Conservation (phyloP, 1,140 invertebrate species). For the Dryas iulia region DNA sequence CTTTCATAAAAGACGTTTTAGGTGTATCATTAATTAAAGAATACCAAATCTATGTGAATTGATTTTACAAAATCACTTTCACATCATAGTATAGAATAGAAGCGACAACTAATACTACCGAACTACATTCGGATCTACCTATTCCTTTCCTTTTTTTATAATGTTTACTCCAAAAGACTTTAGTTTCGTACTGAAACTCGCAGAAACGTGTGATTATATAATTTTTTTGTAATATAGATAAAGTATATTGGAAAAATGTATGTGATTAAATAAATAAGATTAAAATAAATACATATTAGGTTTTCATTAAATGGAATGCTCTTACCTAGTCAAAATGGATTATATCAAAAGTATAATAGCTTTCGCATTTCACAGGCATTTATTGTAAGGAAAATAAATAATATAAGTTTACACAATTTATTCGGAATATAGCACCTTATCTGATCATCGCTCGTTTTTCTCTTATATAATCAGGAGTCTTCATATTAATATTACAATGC, state of each 20-base stretch:
- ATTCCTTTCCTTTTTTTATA: slow-evolving; percentile 1
- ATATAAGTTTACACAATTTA: slow-evolving; percentile 9
- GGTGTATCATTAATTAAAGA: too few species aligned
- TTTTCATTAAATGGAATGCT: slow-evolving; percentile 1
- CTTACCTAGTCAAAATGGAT: slow-evolving; percentile 6
- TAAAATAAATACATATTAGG: slow-evolving; percentile 1
- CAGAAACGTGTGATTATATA: neutral
- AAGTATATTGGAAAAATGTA: slow-evolving; percentile 2
- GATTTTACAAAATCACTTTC: neutral
- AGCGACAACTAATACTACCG: neutral
- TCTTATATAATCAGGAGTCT: slow-evolving; percentile 11
- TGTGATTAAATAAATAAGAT: slow-evolving; percentile 5
- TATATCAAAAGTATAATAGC: neutral
- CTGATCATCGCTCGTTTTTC: slow-evolving; percentile 12
- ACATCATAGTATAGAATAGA: neutral
- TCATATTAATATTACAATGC: slow-evolving; percentile 19
- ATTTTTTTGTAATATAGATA: slow-evolving; percentile 2
- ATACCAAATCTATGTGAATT: neutral
- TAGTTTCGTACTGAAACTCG: slow-evolving; percentile 2
- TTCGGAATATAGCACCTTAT: slow-evolving; percentile 14
- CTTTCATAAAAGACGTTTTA: neutral
- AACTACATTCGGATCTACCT: neutral
- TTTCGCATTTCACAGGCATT: slow-evolving; percentile 17
- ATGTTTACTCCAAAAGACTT: slow-evolving; percentile 2
- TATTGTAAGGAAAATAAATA: slow-evolving; percentile 9